Evolutionary conservation across 2,888 invertebrate species (phyloP).

Genomic region (Yponomeuta cagnagella): DNA sequence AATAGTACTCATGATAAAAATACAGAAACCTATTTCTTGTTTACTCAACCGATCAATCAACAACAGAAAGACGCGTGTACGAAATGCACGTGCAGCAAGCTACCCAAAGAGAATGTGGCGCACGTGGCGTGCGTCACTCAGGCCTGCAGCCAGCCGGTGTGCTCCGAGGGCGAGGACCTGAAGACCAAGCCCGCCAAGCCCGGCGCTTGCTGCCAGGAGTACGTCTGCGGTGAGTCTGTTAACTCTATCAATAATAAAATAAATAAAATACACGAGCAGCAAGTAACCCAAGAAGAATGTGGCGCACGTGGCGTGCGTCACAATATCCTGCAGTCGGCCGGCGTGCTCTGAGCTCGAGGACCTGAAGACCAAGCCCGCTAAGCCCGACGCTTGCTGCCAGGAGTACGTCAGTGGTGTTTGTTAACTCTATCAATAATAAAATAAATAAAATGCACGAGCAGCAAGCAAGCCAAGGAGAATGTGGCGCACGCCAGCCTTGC

Average conservation of each 20-base stretch:
- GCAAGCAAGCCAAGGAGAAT: conserved; percentile 30
- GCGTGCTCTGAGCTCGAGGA: conserved; percentile 73
- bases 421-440: background rate
- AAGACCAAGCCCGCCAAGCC: conserved; percentile 69
- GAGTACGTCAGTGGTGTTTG: conserved; percentile 75
- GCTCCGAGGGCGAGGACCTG: conserved; percentile 69
- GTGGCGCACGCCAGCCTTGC: conserved; percentile 36
- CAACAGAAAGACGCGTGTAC: conserved; percentile 84
- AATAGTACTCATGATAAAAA: too few species aligned
- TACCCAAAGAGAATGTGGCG: conserved; percentile 36
- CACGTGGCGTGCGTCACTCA: conserved; percentile 79
- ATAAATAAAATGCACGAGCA: background rate
- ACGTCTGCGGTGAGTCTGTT: conserved; percentile 76
- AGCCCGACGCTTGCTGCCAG: conserved; percentile 81
- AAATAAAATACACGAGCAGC: background rate
- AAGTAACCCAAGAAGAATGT: conserved; percentile 32
- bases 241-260: background rate
- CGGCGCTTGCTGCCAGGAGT: conserved; percentile 82
- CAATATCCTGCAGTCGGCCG: conserved; percentile 74
- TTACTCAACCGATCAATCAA: background rate
- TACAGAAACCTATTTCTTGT: background rate
- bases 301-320: conserved; percentile 78
- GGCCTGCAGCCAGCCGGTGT: conserved; percentile 77
- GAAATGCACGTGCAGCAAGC: conserved; percentile 79
- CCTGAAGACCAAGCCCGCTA: conserved; percentile 66